Evolutionary conservation across 2,113 vertebrate species (phyloP), one percentile per base, ranked within the genome.

Genomic region (Cariama cristata): DNA sequence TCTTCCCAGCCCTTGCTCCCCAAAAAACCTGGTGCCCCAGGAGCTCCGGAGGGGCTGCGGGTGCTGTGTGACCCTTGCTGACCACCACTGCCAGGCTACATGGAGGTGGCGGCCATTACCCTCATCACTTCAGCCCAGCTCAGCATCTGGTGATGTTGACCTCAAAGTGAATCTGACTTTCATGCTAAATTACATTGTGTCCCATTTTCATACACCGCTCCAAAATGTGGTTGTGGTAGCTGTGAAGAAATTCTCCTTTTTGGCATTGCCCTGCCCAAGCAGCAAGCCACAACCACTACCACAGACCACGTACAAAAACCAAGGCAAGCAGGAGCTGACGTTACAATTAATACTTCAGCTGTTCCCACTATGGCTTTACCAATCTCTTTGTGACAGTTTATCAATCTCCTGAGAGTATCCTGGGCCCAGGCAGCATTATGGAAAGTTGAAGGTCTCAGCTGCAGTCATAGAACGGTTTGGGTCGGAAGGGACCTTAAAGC

Each of bases 161-260:
- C 45, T 24, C 60, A 15, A 21, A 35, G 40, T 0, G 2, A 35
- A 11, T 3, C 35, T 4, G 4, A 12, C 11, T 30, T 27, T 14
- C 73, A 2, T 3, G 0, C 22, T 10, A 1, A 26, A 9, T 5
- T 8, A 1, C 0, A 0, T 0, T 0, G 1, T 4, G 13, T 19
- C n/a, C 17, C 4, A 2, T 5, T 3, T 28, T 13, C 8, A 1
- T 1, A 1, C 11, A 0, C 6, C 6, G 17, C 35, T 30, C 24
- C 26, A 9, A 38, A 56, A 27, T 0, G 1, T 0, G 5, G 1
- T 3, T 24, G 33, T 30, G 30, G 2, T 1, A 49, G 2, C 16
- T 3, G 21, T 4, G 11, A 24, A 30, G 23, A 28, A 32, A 38
- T 30, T 55, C 55, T 45, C 27, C 45, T 60, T 62, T 18, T 1